Base-by-base conservation (phyloP, 2,888 invertebrate genomes). In the Cephus sareptanus region DNA sequence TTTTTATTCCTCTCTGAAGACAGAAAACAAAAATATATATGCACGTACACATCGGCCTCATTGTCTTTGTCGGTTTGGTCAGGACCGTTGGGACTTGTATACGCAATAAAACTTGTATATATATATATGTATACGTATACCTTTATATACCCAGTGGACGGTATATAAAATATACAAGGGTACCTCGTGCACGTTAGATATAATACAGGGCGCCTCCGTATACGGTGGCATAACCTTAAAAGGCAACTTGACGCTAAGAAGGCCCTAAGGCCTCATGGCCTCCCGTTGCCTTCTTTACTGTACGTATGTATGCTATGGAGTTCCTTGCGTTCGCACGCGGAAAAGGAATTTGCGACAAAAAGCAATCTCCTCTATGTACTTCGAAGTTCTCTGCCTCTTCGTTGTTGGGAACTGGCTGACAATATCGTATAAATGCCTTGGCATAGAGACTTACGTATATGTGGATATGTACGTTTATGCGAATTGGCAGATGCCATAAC, bases 191-290 rank as follows among this genome's bases (percentile, higher is more conserved):
- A 76, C 34, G 40, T 68, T 76, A 76, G 76, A 78, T 76, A 74
- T 79, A 79, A 79, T 76, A 76, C 76, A 73, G 75, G 76, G 76
- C 76, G 73, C 34, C 77, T 79, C 87, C 87, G 82, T 87, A 84
- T 86, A 86, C 81, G 86, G 88, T 77, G 82, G 75, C 79, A 79
- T 75, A 83, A 79, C 87, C 88, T 87, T 89, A 87, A 87, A 89
- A 83, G 88, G 88, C 78, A 89, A 80, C 87, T 88, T 87, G 86
- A 80, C 78, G 79, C 77, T 82, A 81, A 81, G 40, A 40, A 40
- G 82, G 82, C 82, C 79, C 76, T 79, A 80, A 81, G 80, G 80
- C 77, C 79, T 74, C 68, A 77, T 75, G 73, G 34, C 71, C 70
- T 77, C 68, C 40, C 6, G 40, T 40, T 40, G 40, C 40, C 40